Evolutionary conservation across 2,797 vertebrate species (phyloP).

Genomic region (Xyrichtys novacula): DNA sequence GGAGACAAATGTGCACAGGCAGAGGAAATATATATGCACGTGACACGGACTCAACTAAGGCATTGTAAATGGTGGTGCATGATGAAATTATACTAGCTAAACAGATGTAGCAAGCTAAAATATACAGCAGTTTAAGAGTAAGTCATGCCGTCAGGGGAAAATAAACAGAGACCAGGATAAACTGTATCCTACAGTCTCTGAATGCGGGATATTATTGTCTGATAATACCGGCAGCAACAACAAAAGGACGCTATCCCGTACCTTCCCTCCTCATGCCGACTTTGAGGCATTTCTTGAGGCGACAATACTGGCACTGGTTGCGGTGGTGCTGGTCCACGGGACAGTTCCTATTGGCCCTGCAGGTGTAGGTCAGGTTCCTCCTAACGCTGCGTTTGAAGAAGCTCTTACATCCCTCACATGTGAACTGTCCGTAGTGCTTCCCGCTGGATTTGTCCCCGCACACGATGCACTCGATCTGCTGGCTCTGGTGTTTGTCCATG

Average conservation of each 20-base stretch:
- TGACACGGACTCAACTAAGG: constrained; percentile 33
- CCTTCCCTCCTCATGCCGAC: constrained; percentile 99
- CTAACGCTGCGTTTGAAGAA: constrained; percentile 97
- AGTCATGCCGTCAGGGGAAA: neutral
- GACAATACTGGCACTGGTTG: constrained; percentile 99
- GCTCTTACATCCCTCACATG: constrained; percentile 98
- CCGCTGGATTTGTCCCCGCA: constrained; percentile 98
- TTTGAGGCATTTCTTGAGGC: constrained; percentile 99
- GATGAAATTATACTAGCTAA: neutral
- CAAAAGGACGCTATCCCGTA: constrained; percentile 68
- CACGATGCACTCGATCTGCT: constrained; percentile 96
- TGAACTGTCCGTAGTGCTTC: constrained; percentile 98
- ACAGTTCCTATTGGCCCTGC: constrained; percentile 96
- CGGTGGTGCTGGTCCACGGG: constrained; percentile 98
- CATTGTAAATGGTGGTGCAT: neutral
- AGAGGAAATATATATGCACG: neutral
- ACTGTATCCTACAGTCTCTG: neutral
- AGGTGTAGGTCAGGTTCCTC: constrained; percentile 96
- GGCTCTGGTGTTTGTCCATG: constrained; percentile 92
- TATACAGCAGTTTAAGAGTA: neutral
- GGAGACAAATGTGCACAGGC: neutral
- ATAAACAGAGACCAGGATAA: neutral
- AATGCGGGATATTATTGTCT: constrained; percentile 4
- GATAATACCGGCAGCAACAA: constrained; percentile 35
- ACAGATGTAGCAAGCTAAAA: constrained; percentile 1